A percentile compares a stretch with the other conserved stretches of the same genome.
Conservation (phyloP, 2,797 vertebrate genomes). For the Miichthys miiuy region DNA sequence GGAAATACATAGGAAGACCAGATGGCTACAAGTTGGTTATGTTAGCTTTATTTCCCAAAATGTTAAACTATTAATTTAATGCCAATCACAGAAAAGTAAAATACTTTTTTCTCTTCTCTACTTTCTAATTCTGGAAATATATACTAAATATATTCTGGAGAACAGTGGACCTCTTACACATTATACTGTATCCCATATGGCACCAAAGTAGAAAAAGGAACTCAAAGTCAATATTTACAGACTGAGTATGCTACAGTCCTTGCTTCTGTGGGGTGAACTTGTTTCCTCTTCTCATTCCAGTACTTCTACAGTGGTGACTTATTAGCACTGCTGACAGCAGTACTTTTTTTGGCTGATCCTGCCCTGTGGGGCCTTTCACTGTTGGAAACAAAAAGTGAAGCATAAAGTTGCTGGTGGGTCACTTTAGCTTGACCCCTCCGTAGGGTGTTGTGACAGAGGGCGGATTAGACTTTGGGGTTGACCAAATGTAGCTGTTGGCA, state of each 20-base stretch:
- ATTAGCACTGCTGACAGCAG: constrained; percentile 13
- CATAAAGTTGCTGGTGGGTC: constrained; percentile 28
- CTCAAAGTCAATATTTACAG: constrained; percentile 6
- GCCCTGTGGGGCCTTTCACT: constrained; percentile 11
- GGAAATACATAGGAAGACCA: neutral
- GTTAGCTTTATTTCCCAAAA: neutral
- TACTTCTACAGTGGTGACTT: constrained; percentile 6
- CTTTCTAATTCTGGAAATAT: neutral
- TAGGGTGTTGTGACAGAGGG: constrained; percentile 65
- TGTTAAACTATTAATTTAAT: neutral
- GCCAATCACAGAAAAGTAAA: neutral
- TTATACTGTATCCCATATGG: neutral
- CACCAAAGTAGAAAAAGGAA: neutral
- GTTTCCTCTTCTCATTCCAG: constrained; percentile 11
- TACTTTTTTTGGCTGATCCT: constrained; percentile 46
- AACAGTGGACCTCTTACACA: neutral
- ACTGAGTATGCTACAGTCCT: neutral
- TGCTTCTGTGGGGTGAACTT: neutral
- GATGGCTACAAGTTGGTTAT: neutral
- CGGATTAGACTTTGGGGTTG: constrained; percentile 67
- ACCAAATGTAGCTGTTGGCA: constrained; percentile 65
- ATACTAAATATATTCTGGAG: neutral
- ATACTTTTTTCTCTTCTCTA: neutral
- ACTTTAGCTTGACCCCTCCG: constrained; percentile 55
- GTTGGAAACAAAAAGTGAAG: constrained; percentile 40